Evolutionary conservation across 2,888 invertebrate species (phyloP), one percentile per base, ranked within the genome.

Genomic region (Lepidochrysops patricia): DNA sequence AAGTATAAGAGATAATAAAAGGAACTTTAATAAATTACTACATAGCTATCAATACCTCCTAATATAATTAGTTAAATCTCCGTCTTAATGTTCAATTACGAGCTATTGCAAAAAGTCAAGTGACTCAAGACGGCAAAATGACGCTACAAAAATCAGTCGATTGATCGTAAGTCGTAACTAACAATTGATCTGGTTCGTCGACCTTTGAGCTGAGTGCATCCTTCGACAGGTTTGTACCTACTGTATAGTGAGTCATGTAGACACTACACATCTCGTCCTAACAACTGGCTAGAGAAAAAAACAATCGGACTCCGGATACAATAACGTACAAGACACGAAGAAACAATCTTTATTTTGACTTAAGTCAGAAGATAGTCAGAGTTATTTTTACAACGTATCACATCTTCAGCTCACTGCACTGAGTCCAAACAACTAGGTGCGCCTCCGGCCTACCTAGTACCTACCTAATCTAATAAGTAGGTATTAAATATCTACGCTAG

Each of bases 141-240:
- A 43, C 43, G 43, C 19, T 43, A 19, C 43, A 43, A 43, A 19
- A 43, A 12, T 43, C 9, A 43, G 19, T 43, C 19, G 43, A 43
- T 43, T 23, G 43, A 43, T 43, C 19, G 43, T 43, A n/a, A n/a
- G n/a, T n/a, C n/a, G n/a, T n/a, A n/a, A n/a, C n/a, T 43, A 43
- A 23, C 43, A 43, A 43, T 43, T 43, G 43, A 43, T 43, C 19
- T 43, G 19, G 43, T 43, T 43, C 43, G 9, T 43, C 43, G 43
- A 43, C 43, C 43, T 43, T 43, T 43, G 43, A 43, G 43, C 43
- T 43, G 43, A 19, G 43, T 43, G 43, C 43, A 43, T 43, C 23
- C 43, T 43, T 43, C 19, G 43, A 43, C 43, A 43, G 43, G 43
- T 43, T 43, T 43, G 19, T 43, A 23, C 43, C 43, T 43, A 43